A percentile compares a stretch with the other conserved stretches of the same genome.
Conservation (phyloP, 1,140 invertebrate species). For the Drosophila repletoides region DNA sequence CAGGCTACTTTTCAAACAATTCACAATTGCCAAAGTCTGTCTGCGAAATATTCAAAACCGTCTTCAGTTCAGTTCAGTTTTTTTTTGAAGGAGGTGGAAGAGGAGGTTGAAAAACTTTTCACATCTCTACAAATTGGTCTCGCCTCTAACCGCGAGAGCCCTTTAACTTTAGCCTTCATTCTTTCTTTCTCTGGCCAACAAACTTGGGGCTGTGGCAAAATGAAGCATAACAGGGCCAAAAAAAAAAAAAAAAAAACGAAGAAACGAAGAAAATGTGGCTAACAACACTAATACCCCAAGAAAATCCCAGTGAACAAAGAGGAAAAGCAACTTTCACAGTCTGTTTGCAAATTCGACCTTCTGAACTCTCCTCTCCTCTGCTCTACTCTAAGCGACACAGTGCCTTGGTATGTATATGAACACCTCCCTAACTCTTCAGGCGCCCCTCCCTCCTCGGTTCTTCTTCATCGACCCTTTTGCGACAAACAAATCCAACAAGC, state of each 20-base stretch:
- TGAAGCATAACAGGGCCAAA: slow-evolving; percentile 69
- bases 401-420: neutral
- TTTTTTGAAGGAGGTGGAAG: slow-evolving; percentile 32
- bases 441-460: neutral
- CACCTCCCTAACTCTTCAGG: neutral
- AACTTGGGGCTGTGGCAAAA: slow-evolving; percentile 40
- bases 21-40: neutral
- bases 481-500: slow-evolving; percentile 77
- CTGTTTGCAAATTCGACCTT: slow-evolving; percentile 43
- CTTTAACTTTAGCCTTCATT: slow-evolving; percentile 20
- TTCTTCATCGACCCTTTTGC: slow-evolving; percentile 59
- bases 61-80: slow-evolving; percentile 60
- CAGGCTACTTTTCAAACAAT: slow-evolving; percentile 19
- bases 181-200: slow-evolving; percentile 49
- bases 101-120: slow-evolving; percentile 60
- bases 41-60: slow-evolving; percentile 65
- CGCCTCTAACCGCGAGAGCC: slow-evolving; percentile 63
- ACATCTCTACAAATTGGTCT: slow-evolving; percentile 80
- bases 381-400: neutral
- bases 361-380: slow-evolving; percentile 2
- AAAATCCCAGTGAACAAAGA: slow-evolving; percentile 68
- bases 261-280: slow-evolving; percentile 42
- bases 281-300: slow-evolving; percentile 73
- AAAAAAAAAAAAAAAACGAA: slow-evolving; percentile 6
- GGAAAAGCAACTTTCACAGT: slow-evolving; percentile 62